Base-by-base conservation (phyloP, 2,797 vertebrate genomes). In the Cuniculus paca region DNA sequence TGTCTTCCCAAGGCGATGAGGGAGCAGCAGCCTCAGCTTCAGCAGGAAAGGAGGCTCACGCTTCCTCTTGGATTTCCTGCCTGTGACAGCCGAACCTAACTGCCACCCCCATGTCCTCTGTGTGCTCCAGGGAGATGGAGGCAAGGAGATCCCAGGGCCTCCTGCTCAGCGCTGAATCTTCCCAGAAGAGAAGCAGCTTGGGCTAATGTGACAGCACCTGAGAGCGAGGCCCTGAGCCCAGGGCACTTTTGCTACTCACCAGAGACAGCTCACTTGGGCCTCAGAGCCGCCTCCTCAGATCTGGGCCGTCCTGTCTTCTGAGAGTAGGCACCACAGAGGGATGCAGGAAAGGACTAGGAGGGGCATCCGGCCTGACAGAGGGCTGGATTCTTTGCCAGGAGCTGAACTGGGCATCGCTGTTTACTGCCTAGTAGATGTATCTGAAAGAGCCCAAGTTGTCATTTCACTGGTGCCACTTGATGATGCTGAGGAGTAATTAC, bases 401-500 rank as follows among this genome's bases (percentile, higher is more conserved):
- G 28, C 52, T 88, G 34, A 79, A 39, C 11, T 52, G 4, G 52
- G 39, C 39, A 9, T 72, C 9, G 0, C 90, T 87, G 5, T 91
- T 87, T 85, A 63, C 58, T 72, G 14, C 31, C 10, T 34, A 24
- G 58, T 58, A 56, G 77, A 52, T 95, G 81, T 65, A 74, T 92
- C 84, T 91, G 61, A 70, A 68, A 90, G 78, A 88, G 36, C 81
- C 90, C 89, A 65, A 74, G 88, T 91, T 88, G 24, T 87, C 94
- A 75, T 93, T 94, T 85, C 68, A 16, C 60, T 61, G 56, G 60
- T 95, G 60, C 52, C 78, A 54, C 34, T 20, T 93, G 89, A 96
- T 83, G 83, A 88, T 10, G 65, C 91, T 84, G 78, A 97, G 91
- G 65, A 88, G 80, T 96, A 92, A 95, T 95, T 95, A 95, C 75